These are phyloP conservation scores for Hylaea fasciaria DNA, from an alignment of 2,888 invertebrate genomes.

Conservation along the genomic window DNA sequence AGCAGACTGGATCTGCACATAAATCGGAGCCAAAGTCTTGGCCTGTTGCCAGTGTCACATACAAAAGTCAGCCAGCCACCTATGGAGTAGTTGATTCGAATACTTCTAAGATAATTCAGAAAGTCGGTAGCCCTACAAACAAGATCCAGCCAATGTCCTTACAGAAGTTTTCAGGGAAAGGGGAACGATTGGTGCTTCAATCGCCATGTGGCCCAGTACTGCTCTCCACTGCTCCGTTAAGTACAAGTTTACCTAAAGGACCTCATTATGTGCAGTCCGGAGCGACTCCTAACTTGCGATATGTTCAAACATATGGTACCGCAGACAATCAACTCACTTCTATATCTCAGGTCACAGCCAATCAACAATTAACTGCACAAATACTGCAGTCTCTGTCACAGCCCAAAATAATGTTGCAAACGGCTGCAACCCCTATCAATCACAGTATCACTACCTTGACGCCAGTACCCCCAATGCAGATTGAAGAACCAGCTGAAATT, in stretches of 20 bases:
- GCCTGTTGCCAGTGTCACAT: conserved; percentile 73
- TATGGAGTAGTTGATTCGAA: conserved; percentile 71
- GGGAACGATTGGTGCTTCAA: conserved; percentile 74
- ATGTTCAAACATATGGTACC: conserved; percentile 74
- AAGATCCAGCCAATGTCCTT: conserved; percentile 65
- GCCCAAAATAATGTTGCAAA: conserved; percentile 73
- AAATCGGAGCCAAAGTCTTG: conserved; percentile 76
- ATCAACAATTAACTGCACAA: conserved; percentile 86
- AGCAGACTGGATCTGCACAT: conserved; percentile 72
- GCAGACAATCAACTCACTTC: conserved; percentile 70
- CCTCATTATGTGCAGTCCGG: conserved; percentile 81
- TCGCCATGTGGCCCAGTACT: conserved; percentile 78
- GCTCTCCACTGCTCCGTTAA: conserved; percentile 73
- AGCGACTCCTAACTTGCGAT: conserved; percentile 74
- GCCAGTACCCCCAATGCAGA: conserved; percentile 44
- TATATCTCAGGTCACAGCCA: conserved; percentile 82
- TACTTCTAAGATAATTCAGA: conserved; percentile 76
- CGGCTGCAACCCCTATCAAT: conserved; percentile 55
- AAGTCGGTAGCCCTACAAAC: conserved; percentile 76
- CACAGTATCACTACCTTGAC: conserved; percentile 48
- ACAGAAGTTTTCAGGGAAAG: conserved; percentile 70
- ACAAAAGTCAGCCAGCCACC: conserved; percentile 68
- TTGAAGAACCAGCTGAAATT: conserved; percentile 62
- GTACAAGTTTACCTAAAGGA: conserved; percentile 72
- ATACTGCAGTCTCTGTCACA: conserved; percentile 85